These are phyloP conservation scores for Aphelinus atriplicis DNA, from an alignment of 1,140 invertebrate genomes.

Conservation along the genomic window DNA sequence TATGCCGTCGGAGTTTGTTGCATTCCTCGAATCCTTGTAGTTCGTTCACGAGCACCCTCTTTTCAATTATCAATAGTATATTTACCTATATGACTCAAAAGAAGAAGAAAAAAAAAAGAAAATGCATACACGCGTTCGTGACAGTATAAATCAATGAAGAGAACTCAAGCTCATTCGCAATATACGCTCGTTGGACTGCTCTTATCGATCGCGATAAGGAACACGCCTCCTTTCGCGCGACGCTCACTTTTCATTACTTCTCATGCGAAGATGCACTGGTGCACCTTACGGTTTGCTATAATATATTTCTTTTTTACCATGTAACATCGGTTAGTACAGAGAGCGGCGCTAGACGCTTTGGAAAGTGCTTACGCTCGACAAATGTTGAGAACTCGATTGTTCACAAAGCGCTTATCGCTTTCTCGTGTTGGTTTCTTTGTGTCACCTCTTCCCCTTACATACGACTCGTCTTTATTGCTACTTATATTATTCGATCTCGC, in stretches of 20 bases:
- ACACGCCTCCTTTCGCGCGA: not conserved
- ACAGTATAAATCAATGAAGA: constrained; percentile 1
- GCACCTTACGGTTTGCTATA: constrained; percentile 14
- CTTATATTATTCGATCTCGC: constrained; percentile 51
- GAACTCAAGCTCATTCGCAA: constrained; percentile 19
- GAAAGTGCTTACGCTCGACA: not conserved
- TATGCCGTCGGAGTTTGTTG: no score
- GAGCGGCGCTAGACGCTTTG: not conserved
- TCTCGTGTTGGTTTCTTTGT: not conserved
- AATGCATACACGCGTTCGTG: not conserved
- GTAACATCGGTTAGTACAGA: no score
- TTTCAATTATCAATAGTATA: no score
- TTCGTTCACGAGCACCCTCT: no score
- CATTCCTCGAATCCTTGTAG: no score
- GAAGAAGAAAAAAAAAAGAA: no score
- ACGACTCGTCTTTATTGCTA: constrained; percentile 50
- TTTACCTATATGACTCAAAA: no score
- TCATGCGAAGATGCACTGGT: not conserved
- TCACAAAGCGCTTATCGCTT: not conserved
- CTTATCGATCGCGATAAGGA: not conserved
- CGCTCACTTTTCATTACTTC: not conserved
- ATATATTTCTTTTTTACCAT: constrained; percentile 5
- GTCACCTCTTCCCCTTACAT: constrained; percentile 32
- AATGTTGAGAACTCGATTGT: no score
- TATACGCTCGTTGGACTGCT: constrained; percentile 15